Base-by-base conservation (phyloP, 2,797 vertebrate species). In the Pseudopleuronectes americanus region DNA sequence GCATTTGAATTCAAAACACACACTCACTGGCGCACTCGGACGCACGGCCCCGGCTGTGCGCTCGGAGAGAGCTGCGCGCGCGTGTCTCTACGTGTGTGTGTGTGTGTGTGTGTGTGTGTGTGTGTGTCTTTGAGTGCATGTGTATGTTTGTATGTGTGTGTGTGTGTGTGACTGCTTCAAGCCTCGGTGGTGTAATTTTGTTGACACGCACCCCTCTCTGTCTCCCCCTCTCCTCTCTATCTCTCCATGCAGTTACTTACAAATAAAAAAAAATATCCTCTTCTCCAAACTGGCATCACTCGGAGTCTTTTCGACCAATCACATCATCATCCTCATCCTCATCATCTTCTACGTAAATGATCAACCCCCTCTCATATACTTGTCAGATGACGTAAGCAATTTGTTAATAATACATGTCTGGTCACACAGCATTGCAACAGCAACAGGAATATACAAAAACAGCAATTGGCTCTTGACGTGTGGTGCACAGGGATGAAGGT, bases 1-100 rank as follows among this genome's bases (percentile, higher is more conserved):
- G 90, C 92, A 95, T 95, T 93, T 94, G 93, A 93, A 95, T 95
- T 94, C 94, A 86, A 93, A 91, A 92, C 93, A 94, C 94, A 92
- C 92, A 89, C 92, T 89, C 94, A 90, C 89, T 92, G 93, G 91
- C 92, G 90, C 93, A 92, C 91, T 89, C 79, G 83, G 90, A 90
- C 92, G 79, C 93, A 84, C 89, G 76, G 87, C 80, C 83, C 77
- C 57, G 85, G 84, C 72, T 86, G 70, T 81, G 86, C 81, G 77
- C 85, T 53, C 77, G 47, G 70, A 74, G 79, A 31, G 84, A 64
- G 65, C 48, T 45, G 16, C 31, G 23, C 28, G 38, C 45, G 8
- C 17, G 31, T 31, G 47, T 51, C n/a, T 38, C 52, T 21, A 51
- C 36, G 62, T 10, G 57, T 54, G 55, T 31, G 62, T 10, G 57